These are phyloP conservation scores for Loripinus fragilis DNA, from an alignment of 2,888 invertebrate species.

Conservation along the genomic window DNA sequence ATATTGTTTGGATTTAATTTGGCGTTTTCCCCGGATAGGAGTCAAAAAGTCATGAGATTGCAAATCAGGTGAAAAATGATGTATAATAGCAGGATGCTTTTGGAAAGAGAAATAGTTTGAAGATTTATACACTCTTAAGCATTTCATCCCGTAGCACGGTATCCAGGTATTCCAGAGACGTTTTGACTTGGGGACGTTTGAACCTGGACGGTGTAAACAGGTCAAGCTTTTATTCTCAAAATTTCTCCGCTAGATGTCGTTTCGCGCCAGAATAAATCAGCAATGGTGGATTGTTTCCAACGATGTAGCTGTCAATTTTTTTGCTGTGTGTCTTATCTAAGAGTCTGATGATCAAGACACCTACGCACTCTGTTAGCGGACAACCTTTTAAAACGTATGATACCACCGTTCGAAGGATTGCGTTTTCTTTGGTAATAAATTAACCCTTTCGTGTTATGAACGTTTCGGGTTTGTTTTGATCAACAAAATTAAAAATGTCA, in stretches of 20 bases:
- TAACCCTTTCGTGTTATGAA: not conserved
- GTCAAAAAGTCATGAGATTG: too few relatives aligned
- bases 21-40: too few relatives aligned
- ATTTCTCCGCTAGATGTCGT: constrained; percentile 63
- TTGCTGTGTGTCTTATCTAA: not conserved
- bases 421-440: not conserved
- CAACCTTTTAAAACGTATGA: not conserved
- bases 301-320: constrained; percentile 19
- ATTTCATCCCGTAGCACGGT: too few relatives aligned
- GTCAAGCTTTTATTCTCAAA: too few relatives aligned
- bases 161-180: too few relatives aligned
- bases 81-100: too few relatives aligned
- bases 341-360: not conserved
- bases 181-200: too few relatives aligned
- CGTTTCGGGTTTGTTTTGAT: constrained; percentile 9
- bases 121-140: too few relatives aligned
- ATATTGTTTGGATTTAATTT: too few relatives aligned
- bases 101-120: too few relatives aligned
- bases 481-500: constrained; percentile 17
- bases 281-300: constrained; percentile 51
- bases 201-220: too few relatives aligned
- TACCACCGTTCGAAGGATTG: not conserved
- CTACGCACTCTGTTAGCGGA: not conserved
- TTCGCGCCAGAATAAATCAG: constrained; percentile 64
- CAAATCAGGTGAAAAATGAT: too few relatives aligned